Percentiles rank a stretch among this genome's conserved stretches.
phyloP scores from a whole-genome alignment of 2,113 vertebrate species.

The Noturus placidus region DNA sequence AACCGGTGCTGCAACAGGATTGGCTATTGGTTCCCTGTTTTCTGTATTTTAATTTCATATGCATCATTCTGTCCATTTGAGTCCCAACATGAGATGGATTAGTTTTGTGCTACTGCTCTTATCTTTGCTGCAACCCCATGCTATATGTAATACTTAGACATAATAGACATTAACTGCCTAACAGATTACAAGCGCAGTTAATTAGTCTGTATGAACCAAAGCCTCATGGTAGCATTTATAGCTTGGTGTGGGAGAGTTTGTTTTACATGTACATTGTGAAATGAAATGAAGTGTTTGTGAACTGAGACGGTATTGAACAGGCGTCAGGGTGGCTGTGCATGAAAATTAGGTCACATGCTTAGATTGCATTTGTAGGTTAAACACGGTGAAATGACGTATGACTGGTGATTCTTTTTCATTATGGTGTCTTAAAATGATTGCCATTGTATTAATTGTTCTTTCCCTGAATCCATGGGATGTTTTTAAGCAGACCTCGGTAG shows the following conservation, averaged over 20 bases:
- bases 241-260: neutral
- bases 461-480: neutral
- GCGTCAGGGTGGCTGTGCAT: neutral
- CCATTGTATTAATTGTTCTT: neutral
- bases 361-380: slow-evolving; percentile 8
- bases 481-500: slow-evolving; percentile 1
- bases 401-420: neutral
- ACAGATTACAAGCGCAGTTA: neutral
- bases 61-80: neutral
- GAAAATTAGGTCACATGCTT: neutral
- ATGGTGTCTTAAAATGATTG: slow-evolving; percentile 5
- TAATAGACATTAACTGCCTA: slow-evolving; percentile 23
- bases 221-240: slow-evolving; percentile 35
- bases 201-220: slow-evolving; percentile 45
- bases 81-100: slow-evolving; percentile 6
- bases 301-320: neutral
- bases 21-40: slow-evolving; percentile 92
- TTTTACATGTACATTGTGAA: slow-evolving; percentile 9
- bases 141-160: slow-evolving; percentile 10
- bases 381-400: neutral
- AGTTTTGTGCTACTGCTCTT: slow-evolving; percentile 28
- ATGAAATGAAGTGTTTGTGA: neutral
- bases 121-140: slow-evolving; percentile 29
- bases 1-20: slow-evolving; percentile 89
- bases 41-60: slow-evolving; percentile 89